Conservation (phyloP, 2,113 vertebrate species). For the Phyllostomus hastatus region DNA sequence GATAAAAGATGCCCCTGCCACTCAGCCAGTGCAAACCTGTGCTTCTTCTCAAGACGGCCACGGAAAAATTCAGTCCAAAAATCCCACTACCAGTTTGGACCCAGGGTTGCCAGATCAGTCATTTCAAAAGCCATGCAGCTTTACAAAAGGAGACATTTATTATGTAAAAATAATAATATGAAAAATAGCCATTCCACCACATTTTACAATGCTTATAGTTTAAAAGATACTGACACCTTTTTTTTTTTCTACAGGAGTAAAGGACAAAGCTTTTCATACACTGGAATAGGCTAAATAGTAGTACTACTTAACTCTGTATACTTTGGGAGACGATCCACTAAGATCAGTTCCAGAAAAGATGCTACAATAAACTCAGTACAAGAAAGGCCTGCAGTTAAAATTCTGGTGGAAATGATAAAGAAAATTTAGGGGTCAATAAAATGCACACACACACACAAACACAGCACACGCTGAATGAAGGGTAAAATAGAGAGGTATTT, state of each 20-base stretch:
- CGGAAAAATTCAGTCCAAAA: neutral
- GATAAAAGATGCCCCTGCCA: neutral
- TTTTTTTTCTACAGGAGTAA: neutral
- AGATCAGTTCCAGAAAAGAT: slow-evolving; percentile 38
- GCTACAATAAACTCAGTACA: slow-evolving; percentile 27
- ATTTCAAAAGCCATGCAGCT: neutral
- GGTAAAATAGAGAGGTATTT: neutral
- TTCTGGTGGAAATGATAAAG: neutral
- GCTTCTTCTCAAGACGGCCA: neutral
- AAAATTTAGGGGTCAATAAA: neutral
- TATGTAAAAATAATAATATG: neutral
- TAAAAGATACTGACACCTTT: slow-evolving; percentile 8
- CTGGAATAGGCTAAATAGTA: slow-evolving; percentile 28
- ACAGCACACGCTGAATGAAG: neutral
- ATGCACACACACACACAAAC: neutral
- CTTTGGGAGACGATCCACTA: slow-evolving; percentile 10
- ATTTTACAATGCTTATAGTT: slow-evolving; percentile 28
- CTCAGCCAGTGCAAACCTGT: neutral
- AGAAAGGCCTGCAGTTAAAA: slow-evolving; percentile 13
- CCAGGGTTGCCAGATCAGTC: neutral
- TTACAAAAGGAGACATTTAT: neutral
- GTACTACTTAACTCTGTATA: neutral
- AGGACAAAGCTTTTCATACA: slow-evolving; percentile 11
- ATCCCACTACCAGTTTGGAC: neutral
- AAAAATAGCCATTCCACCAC: neutral